A percentile compares a stretch with the other conserved stretches of the same genome.
Evolutionary conservation across 2,888 invertebrate genomes (phyloP).

Genomic region (Rhimphoctona megacephalus): DNA sequence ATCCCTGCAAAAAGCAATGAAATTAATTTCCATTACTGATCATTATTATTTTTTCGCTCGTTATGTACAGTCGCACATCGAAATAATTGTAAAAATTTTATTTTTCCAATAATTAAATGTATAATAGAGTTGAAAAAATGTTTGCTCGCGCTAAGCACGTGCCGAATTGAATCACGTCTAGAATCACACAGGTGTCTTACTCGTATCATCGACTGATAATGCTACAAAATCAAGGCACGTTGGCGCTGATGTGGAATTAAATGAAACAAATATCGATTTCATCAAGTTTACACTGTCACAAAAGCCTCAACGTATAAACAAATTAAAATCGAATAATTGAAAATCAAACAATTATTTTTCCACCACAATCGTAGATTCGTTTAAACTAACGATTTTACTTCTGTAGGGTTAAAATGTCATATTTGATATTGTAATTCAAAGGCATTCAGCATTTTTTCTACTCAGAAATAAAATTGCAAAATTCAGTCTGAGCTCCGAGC

Average conservation of each 20-base stretch:
- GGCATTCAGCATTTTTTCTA: too few species aligned
- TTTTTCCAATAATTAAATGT: not conserved
- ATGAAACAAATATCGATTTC: not conserved
- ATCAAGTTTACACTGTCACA: not conserved
- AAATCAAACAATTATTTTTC: not conserved
- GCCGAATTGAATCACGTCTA: not conserved
- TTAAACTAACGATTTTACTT: too few species aligned
- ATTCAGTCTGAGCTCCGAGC: too few species aligned
- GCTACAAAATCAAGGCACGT: not conserved
- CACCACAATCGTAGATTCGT: too few species aligned
- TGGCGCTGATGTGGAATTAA: not conserved
- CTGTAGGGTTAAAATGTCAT: too few species aligned
- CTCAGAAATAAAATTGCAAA: too few species aligned
- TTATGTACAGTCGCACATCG: not conserved
- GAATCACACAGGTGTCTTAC: slow-evolving; percentile 17
- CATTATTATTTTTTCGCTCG: not conserved
- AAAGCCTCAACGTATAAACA: not conserved
- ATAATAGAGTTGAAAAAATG: not conserved
- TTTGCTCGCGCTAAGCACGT: not conserved
- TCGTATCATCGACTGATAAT: slow-evolving; percentile 1
- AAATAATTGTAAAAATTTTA: not conserved
- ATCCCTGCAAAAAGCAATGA: not conserved
- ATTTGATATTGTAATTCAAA: too few species aligned
- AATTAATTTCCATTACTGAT: not conserved
- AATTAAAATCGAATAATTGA: not conserved